Evolutionary conservation across 2,113 vertebrate species (phyloP).

Genomic region (Donacobius atricapilla): DNA sequence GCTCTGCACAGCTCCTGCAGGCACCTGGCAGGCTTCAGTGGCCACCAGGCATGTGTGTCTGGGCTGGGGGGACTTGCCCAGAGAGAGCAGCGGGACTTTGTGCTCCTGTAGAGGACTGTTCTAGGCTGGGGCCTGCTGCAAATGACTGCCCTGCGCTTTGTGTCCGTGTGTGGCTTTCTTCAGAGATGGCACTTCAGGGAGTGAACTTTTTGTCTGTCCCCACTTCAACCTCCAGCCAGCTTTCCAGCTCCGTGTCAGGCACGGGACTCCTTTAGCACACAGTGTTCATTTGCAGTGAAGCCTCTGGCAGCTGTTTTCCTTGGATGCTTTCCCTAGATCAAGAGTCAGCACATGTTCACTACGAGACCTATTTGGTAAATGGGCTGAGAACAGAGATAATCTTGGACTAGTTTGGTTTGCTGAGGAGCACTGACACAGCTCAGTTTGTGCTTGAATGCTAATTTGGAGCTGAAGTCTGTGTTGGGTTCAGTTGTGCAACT

Average conservation of each 20-base stretch:
- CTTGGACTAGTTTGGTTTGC: constrained; percentile 1
- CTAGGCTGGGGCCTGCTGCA: not conserved
- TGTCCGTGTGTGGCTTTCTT: not conserved
- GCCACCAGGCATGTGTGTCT: rapidly evolving
- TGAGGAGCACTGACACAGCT: not conserved
- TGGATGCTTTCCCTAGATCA: constrained; percentile 54
- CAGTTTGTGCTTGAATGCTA: not conserved
- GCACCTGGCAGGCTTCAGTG: not conserved
- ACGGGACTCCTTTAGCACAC: constrained; percentile 30
- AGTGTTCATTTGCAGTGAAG: not conserved
- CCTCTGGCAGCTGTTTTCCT: constrained; percentile 60
- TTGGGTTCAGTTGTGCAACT: not conserved
- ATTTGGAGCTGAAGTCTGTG: not conserved
- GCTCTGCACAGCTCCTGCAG: not conserved
- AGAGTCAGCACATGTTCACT: constrained; percentile 60
- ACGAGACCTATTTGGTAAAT: constrained; percentile 33
- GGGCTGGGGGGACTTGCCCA: not conserved
- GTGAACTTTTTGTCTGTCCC: not conserved
- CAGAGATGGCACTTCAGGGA: not conserved
- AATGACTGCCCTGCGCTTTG: not conserved
- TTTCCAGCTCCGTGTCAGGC: constrained; percentile 10
- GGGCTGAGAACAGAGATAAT: constrained; percentile 21
- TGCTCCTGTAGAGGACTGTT: not conserved
- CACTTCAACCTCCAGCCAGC: not conserved
- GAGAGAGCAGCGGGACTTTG: not conserved